Base-by-base conservation (phyloP, 1,140 invertebrate genomes). In the Drosophila chauvacae region DNA sequence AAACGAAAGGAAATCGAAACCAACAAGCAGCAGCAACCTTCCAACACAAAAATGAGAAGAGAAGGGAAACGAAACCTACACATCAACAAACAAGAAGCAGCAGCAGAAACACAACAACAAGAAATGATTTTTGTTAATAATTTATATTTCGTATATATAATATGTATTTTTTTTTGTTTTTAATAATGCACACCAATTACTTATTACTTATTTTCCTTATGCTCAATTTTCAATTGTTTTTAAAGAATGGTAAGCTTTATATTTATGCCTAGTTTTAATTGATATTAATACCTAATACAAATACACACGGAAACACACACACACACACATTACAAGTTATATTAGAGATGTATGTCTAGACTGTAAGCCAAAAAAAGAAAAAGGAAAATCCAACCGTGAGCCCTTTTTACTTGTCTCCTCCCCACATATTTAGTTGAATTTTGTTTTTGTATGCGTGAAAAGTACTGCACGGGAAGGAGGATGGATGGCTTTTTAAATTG, bases 231-330 rank as follows among this genome's bases (percentile, higher is more conserved):
- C 71, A 60, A 77, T 73, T 87, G 72, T 66, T 81, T 61, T 59
- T 51, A 30, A 87, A 66, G 84, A 73, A 83, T 57, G 45, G 74
- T 88, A 80, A 87, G 84, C 84, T 83, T 88, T 83, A 80, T 87
- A 87, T 87, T 87, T 87, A 87, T 87, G 84, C 71, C 42, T 87
- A 84, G 77, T 84, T 88, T 88, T 87, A 87, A 63, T 74, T 87
- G 73, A 86, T 86, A 87, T 87, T 50, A 50, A 5, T 30, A 30
- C 72, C 74, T 37, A 75, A 20, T 20, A 1, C 37, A 68, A 26
- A 68, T 37, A 35, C 44, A 56, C 30, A 45, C 35, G 51, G 26
- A 47, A 33, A 26, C 23, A 23, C 23, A 23, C 23, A 42, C 26
- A 57, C 61, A 57, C 61, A 68, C 30, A 68, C 58, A 68, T 68